Base-by-base conservation (phyloP, 2,113 vertebrate species). In the Siphamia tubifer region DNA sequence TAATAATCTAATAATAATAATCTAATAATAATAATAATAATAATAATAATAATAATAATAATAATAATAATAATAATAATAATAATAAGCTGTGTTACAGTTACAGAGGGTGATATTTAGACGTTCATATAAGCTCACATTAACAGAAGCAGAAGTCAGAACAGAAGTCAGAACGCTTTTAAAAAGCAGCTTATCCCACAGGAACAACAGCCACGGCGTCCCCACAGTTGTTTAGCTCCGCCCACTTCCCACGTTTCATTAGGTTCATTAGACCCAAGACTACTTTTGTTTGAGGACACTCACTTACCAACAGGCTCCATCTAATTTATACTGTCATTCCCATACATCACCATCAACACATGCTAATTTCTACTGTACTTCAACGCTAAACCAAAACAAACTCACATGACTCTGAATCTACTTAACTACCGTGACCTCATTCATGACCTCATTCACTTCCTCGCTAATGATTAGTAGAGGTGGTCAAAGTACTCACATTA, bases 351-450 rank as follows among this genome's bases (percentile, higher is more conserved):
- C n/a, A n/a, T n/a, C n/a, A n/a, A n/a, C n/a, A n/a, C n/a, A n/a
- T 57, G 5, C 76, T 57, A 72, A 82, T 28, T 82, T 53, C 67
- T 35, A 89, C 89, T 91, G 87, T 90, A 65, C 30, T n/a, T 48
- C 20, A 1, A 34, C 31, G 28, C 53, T 61, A 79, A 81, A 83
- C 72, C 71, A 68, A 81, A 85, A 89, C 84, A 86, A 87, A 85
- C 58, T 28, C 52, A 70, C 57, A 38, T 65, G 55, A 57, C 77
- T 73, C 71, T 53, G 84, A 91, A 90, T 87, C 82, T 79, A 62
- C 77, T 84, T 74, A 83, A 87, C 63, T 75, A 87, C 87, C 72
- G 84, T 83, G 89, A 89, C 89, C 84, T 81, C 89, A 65, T 91
- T 89, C 78, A 58, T 56, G 61, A 73, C 82, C 79, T 85, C 64